Conservation (phyloP, 2,113 vertebrate species). For the Irena cyanogastra region DNA sequence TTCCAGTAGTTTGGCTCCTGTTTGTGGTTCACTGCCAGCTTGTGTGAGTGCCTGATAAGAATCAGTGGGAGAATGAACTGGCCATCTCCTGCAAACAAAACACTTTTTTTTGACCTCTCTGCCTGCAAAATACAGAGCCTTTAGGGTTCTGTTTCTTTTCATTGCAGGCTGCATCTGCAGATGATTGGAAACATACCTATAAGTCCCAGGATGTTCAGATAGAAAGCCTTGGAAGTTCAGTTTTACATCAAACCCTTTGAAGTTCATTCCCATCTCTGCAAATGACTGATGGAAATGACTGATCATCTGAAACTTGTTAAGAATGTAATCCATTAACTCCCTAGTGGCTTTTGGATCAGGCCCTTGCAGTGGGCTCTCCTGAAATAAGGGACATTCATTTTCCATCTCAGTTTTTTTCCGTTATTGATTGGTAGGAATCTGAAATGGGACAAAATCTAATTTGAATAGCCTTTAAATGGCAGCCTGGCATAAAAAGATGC, state of each 20-base stretch:
- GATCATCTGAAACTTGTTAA: conserved; percentile 59
- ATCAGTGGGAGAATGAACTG: conserved; percentile 15
- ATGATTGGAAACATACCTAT: conserved; percentile 62
- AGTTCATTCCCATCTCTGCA: conserved; percentile 39
- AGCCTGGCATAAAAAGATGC: neutral
- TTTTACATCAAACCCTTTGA: conserved; percentile 39
- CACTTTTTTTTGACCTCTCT: neutral
- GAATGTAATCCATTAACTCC: neutral
- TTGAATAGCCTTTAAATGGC: neutral
- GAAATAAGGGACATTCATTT: neutral
- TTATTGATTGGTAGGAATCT: neutral
- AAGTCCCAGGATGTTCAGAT: conserved; percentile 33
- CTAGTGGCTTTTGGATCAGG: neutral
- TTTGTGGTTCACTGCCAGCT: neutral
- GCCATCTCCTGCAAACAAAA: conserved; percentile 29
- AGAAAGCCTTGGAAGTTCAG: conserved; percentile 41
- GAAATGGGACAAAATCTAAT: neutral
- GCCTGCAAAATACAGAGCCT: neutral
- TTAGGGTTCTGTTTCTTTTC: neutral
- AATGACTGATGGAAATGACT: conserved; percentile 38
- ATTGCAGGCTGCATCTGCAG: conserved; percentile 18
- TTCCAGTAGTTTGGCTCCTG: conserved; percentile 54
- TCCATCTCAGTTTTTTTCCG: neutral
- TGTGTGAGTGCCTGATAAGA: conserved; percentile 39
- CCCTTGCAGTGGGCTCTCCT: neutral